Evolutionary conservation across 2,888 invertebrate species (phyloP), one percentile per base, ranked within the genome.

Genomic region (Leucophenga maculata): DNA sequence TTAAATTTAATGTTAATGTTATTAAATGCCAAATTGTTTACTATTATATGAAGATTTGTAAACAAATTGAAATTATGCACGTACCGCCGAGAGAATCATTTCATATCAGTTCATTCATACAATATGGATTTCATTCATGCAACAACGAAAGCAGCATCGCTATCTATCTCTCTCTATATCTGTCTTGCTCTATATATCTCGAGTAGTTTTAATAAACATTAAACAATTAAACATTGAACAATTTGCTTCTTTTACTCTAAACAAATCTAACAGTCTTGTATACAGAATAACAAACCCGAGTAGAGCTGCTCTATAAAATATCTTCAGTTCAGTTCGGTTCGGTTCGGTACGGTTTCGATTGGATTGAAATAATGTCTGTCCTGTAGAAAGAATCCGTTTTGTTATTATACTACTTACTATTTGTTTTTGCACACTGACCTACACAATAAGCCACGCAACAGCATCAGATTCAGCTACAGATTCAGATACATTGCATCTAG

Each of bases 401-500:
- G n/a, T 46, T 46, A n/a, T 46, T 31, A 31, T 26, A 9, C 26
- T 16, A 9, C 18, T 52, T 50, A 32, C 20, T 75, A 75, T 78
- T 78, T 83, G 79, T 78, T 79, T 85, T 86, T 82, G 83, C 84
- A 85, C 85, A 86, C 86, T 86, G 86, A 86, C 86, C 86, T 86
- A 86, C 79, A 80, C 86, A 86, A 86, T 85, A 70, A 67, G 70
- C 48, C 13, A 18, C 22, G 22, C 20, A 57, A 50, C 50, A 18
- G 50, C 50, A 50, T 16, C 50, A 6, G 50, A 50, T 16, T 3
- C 26, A 39, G 39, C 3, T 39, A 39, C 39, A 4, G 26, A 26
- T 39, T 6, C 39, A 39, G 39, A 8, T 39, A 11, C 39, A 39
- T 39, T 39, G 39, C 39, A 39, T 8, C 39, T 39, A 39, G 39